Conservation (phyloP, 2,797 vertebrate species). For the Amphiprion clarkii region DNA sequence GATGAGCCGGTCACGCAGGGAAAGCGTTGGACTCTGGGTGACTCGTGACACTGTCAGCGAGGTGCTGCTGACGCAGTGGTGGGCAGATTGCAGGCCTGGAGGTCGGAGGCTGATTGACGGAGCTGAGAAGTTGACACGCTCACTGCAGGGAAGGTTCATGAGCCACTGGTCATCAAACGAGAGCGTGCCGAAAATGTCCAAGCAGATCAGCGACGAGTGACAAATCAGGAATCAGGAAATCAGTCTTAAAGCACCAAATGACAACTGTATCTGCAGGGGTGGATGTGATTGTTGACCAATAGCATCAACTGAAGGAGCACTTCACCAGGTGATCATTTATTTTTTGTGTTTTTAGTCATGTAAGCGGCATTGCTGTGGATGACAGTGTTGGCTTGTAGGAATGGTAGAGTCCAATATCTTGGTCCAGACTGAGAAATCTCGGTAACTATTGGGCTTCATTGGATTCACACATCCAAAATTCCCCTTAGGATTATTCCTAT, state of each 20-base stretch:
- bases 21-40: not conserved
- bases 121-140: slow-evolving; percentile 48
- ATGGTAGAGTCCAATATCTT: too few species aligned
- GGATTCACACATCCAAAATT: too few species aligned
- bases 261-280: not conserved
- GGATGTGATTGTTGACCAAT: not conserved
- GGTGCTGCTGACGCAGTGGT: slow-evolving; percentile 27
- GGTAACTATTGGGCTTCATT: too few species aligned
- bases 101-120: slow-evolving; percentile 50
- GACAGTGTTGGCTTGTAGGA: too few species aligned
- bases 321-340: too few species aligned
- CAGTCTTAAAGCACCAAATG: not conserved
- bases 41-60: slow-evolving; percentile 32
- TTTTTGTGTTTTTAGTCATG: too few species aligned
- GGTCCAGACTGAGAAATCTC: too few species aligned
- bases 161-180: slow-evolving; percentile 23
- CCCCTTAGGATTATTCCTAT: too few species aligned
- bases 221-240: slow-evolving; percentile 5
- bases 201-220: slow-evolving; percentile 17
- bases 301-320: not conserved
- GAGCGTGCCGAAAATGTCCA: slow-evolving; percentile 25
- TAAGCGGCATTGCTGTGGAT: too few species aligned
- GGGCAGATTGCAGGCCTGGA: slow-evolving; percentile 28
- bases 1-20: not conserved
- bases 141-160: slow-evolving; percentile 21